Percentiles rank a stretch among this genome's conserved stretches.
Evolutionary conservation across 2,797 vertebrate genomes (phyloP).

Genomic region (Florisuga fusca): DNA sequence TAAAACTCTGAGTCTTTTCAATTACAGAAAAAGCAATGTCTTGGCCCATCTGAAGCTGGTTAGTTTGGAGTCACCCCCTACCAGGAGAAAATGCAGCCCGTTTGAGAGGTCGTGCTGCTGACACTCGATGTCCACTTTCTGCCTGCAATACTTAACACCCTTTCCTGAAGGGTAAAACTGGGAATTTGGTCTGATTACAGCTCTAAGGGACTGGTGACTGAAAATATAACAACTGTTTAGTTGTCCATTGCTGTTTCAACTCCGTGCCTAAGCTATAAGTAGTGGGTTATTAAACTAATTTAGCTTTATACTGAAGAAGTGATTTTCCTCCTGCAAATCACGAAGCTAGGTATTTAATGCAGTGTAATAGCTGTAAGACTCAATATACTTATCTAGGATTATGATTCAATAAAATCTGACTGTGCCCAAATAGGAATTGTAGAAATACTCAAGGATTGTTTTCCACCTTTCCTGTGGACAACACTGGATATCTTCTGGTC

Average conservation of each 20-base stretch:
- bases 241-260: neutral
- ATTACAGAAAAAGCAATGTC: neutral
- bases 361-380: conserved; percentile 46
- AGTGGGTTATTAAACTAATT: conserved; percentile 41
- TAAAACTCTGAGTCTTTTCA: neutral
- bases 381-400: conserved; percentile 49
- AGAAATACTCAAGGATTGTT: neutral
- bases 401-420: conserved; percentile 60
- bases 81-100: fast-evolving
- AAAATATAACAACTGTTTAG: neutral
- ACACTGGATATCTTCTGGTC: neutral
- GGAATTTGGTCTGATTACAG: neutral
- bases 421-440: neutral
- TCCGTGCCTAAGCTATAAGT: neutral
- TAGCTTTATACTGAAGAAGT: neutral
- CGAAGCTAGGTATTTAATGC: neutral
- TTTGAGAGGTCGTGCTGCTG: neutral
- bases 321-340: conserved; percentile 24
- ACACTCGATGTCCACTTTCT: neutral
- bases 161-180: neutral
- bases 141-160: neutral
- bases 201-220: neutral
- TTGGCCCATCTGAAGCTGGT: neutral
- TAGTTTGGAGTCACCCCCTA: neutral
- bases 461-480: neutral